Base-by-base conservation (phyloP, 2,888 invertebrate species). In the Patella ulyssiponensis region DNA sequence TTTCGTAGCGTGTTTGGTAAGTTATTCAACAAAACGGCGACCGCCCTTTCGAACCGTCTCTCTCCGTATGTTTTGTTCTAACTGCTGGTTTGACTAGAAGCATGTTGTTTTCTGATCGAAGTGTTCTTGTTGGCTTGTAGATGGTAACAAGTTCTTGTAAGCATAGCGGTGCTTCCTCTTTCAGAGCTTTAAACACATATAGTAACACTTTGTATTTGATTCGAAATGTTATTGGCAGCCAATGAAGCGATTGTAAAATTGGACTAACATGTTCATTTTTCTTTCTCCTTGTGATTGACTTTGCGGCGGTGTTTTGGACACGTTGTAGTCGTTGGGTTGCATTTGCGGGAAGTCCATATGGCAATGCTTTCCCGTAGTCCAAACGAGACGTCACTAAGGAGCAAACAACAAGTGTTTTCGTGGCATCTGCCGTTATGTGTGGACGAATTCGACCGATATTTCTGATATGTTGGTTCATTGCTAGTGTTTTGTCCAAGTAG, bases 381-480 rank as follows among this genome's bases (percentile, higher is more conserved):
- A 71, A 20, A 27, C 71, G 27, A 12, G 71, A 71, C 17, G 20
- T 71, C 12, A 71, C 71, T 14, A 71, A 44, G 71, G 51, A 52
- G 71, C 20, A 12, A 71, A 71, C 71, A 15, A 74, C n/a, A n/a
- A n/a, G n/a, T 44, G 74, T 51, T 71, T 74, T 74, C 11, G 74
- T 54, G 52, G 77, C 70, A 54, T 77, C 71, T 17, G 15, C 27
- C n/a, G 74, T 79, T 54, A 78, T 51, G 69, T 76, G 76, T 69
- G 56, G 69, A 75, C 78, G 76, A 69, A 78, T 78, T 69, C 76
- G 78, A 27, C 79, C 69, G 33, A 79, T 77, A 51, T 72, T 76
- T 52, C 74, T 77, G 69, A 76, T 53, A 53, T 75, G 75, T 17
- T 75, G 33, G 14, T 54, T 14, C 75, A 75, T 75, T 11, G n/a